These are phyloP conservation scores for Tragelaphus oryx DNA, from an alignment of 2,797 vertebrate genomes.

Conservation along the genomic window DNA sequence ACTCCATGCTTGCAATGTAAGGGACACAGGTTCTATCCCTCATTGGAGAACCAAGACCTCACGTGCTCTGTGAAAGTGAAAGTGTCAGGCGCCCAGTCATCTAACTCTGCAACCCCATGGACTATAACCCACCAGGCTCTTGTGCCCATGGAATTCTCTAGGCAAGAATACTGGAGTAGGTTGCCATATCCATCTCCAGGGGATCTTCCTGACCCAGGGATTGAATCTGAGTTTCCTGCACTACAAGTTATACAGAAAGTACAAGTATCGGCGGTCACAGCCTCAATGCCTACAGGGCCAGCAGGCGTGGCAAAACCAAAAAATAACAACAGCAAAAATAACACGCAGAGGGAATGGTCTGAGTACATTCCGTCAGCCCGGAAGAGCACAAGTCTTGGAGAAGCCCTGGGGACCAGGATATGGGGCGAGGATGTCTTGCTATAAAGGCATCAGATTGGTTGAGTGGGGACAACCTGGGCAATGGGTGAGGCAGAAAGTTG, in stretches of 20 bases:
- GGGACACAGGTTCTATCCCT: not conserved
- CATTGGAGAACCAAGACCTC: not conserved
- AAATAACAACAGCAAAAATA: not conserved
- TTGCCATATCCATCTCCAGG: not conserved
- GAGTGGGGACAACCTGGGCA: not conserved
- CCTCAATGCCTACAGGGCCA: not conserved
- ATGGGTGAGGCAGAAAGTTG: not conserved
- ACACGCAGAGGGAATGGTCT: not conserved
- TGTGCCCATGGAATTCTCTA: not conserved
- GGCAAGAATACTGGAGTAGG: not conserved
- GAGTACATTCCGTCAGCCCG: not conserved
- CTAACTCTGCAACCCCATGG: not conserved
- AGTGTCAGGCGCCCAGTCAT: not conserved
- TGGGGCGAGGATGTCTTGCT: too few relatives aligned
- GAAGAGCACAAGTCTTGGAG: rapidly evolving
- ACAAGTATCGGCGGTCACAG: not conserved
- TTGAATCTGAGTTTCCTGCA: not conserved
- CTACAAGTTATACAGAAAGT: not conserved
- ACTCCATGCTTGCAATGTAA: not conserved
- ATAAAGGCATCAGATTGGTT: too few relatives aligned
- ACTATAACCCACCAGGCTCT: not conserved
- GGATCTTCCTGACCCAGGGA: not conserved
- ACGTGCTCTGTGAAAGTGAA: not conserved
- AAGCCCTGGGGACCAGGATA: not conserved
- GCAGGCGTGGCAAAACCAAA: not conserved